Percentiles rank a stretch among this genome's conserved stretches.
Evolutionary conservation across 2,888 invertebrate genomes (phyloP).

Genomic region (Hoplodrina ambigua): DNA sequence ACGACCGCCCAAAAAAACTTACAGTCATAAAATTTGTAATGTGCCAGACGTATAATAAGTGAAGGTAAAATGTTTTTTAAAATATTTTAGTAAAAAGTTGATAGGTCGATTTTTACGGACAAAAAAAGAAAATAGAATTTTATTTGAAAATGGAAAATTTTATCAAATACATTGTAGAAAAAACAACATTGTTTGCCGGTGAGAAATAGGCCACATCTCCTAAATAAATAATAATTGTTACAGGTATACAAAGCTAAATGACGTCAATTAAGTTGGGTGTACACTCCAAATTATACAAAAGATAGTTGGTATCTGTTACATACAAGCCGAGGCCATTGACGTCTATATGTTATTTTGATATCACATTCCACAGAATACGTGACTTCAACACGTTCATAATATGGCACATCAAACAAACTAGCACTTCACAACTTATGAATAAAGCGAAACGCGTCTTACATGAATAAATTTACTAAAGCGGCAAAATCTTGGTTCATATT

Average conservation of each 20-base stretch:
- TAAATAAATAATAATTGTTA: too few relatives aligned
- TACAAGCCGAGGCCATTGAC: conserved; percentile 32
- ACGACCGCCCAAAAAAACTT: conserved; percentile 44
- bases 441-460: conserved; percentile 55
- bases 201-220: too few relatives aligned
- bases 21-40: conserved; percentile 46
- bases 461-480: conserved; percentile 59
- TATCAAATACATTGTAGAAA: background rate
- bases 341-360: conserved; percentile 38
- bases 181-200: too few relatives aligned
- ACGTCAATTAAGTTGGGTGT: too few relatives aligned
- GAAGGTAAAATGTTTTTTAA: conserved; percentile 25
- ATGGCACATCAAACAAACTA: conserved; percentile 59
- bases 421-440: conserved; percentile 59
- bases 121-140: background rate
- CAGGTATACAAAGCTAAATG: too few relatives aligned
- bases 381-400: conserved; percentile 55
- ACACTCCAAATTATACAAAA: background rate
- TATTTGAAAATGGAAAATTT: background rate
- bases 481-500: conserved; percentile 53
- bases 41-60: conserved; percentile 16
- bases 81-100: background rate
- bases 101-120: conserved; percentile 7
- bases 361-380: conserved; percentile 39
- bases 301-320: conserved; percentile 9